phyloP scores from a whole-genome alignment of 35 echinoderm and acorn worm genomes.

The Patiria miniata region DNA sequence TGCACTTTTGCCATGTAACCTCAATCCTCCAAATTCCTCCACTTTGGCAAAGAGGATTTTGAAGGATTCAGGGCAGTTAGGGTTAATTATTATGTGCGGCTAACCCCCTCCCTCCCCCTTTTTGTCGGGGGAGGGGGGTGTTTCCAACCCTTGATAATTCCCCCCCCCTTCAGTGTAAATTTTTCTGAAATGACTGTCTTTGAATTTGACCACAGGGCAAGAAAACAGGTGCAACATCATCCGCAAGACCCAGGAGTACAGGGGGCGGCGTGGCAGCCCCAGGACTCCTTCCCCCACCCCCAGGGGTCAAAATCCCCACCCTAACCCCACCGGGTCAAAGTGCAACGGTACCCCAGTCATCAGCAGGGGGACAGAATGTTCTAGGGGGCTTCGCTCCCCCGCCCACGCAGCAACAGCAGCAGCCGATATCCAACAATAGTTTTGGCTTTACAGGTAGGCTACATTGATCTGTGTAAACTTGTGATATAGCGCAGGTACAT shows the following conservation, averaged over 20 bases:
- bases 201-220: not conserved
- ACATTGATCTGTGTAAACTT: too few species aligned
- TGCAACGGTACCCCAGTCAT: not conserved
- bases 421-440: slow-evolving; percentile 10
- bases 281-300: slow-evolving; percentile 75
- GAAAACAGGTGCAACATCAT: slow-evolving; percentile 70
- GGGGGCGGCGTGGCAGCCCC: slow-evolving; percentile 57
- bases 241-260: slow-evolving; percentile 72
- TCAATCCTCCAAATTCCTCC: too few species aligned
- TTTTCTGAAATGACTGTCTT: not conserved
- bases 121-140: too few species aligned
- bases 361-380: not conserved
- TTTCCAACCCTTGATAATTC: not conserved
- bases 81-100: too few species aligned
- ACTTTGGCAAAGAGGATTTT: too few species aligned
- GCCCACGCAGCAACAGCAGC: not conserved
- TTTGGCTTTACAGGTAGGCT: slow-evolving; percentile 14
- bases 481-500: too few species aligned
- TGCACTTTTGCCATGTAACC: too few species aligned
- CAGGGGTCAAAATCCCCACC: slow-evolving; percentile 51
- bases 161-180: not conserved
- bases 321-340: slow-evolving; percentile 52
- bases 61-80: too few species aligned
- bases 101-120: too few species aligned
- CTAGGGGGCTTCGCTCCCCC: slow-evolving; percentile 22